Conservation (phyloP, 2,113 vertebrate genomes). For the Chinchilla lanigera region DNA sequence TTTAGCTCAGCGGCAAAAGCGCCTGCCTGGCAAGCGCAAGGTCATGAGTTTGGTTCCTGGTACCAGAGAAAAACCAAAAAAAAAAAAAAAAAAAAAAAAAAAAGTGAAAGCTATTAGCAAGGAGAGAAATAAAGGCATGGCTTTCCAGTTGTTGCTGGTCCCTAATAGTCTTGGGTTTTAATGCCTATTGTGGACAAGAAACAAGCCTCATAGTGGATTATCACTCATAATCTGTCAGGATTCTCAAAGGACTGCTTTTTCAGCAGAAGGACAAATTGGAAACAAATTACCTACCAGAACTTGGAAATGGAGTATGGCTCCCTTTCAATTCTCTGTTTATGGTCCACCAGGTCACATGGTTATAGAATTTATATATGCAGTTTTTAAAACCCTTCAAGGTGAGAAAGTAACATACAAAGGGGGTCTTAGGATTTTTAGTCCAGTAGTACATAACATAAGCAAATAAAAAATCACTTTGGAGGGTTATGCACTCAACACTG, state of each 20-base stretch:
- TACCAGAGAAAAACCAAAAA: too few relatives aligned
- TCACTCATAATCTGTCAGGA: background rate
- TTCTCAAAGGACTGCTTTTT: background rate
- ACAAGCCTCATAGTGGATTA: background rate
- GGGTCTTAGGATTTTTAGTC: background rate
- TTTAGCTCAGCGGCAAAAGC: too few relatives aligned
- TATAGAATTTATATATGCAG: background rate
- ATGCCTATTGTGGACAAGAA: background rate
- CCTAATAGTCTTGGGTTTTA: background rate
- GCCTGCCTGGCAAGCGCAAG: too few relatives aligned
- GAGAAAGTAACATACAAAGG: conserved; percentile 12
- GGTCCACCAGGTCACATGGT: background rate
- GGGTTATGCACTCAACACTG: background rate
- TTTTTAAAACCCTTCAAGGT: background rate
- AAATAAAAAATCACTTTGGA: background rate
- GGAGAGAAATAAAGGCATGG: background rate
- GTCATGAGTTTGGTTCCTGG: too few relatives aligned
- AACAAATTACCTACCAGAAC: background rate
- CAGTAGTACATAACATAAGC: background rate
- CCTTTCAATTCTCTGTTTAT: background rate
- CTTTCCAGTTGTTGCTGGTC: background rate
- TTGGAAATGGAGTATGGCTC: background rate
- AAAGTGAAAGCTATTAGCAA: too few relatives aligned
- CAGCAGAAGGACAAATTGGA: background rate
- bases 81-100: too few relatives aligned